Conservation (phyloP, 2,113 vertebrate genomes). For the Crypturellus undulatus region DNA sequence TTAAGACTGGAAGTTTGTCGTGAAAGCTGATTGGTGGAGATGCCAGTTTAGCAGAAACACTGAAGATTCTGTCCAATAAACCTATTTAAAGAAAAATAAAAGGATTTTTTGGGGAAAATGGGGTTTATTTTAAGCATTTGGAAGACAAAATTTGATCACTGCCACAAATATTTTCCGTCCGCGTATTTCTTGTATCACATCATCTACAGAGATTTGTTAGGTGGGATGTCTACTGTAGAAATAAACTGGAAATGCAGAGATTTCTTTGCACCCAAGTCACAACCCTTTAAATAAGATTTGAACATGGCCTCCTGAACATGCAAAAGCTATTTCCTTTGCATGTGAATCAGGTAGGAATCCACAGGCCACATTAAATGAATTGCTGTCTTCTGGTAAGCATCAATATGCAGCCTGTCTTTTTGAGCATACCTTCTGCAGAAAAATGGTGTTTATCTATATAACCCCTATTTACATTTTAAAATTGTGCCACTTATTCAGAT, state of each 20-base stretch:
- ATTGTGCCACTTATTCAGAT: constrained; percentile 38
- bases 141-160: not conserved
- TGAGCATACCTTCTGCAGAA: not conserved
- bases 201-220: not conserved
- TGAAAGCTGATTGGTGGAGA: not conserved
- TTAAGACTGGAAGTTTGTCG: not conserved
- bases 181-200: not conserved
- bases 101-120: not conserved
- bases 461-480: constrained; percentile 27
- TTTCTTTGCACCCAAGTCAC: not conserved
- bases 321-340: not conserved
- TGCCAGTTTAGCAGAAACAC: not conserved
- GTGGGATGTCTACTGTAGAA: not conserved
- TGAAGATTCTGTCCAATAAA: not conserved
- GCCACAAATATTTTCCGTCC: not conserved
- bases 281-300: not conserved
- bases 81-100: not conserved
- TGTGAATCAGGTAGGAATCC: constrained; percentile 13
- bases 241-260: not conserved
- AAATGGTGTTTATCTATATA: constrained; percentile 32
- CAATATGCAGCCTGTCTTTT: not conserved
- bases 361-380: constrained; percentile 18
- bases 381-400: constrained; percentile 35
- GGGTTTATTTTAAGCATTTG: not conserved
- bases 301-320: not conserved